Base-by-base conservation (phyloP, 2,113 vertebrate genomes). In the Leptobrachium leishanense region DNA sequence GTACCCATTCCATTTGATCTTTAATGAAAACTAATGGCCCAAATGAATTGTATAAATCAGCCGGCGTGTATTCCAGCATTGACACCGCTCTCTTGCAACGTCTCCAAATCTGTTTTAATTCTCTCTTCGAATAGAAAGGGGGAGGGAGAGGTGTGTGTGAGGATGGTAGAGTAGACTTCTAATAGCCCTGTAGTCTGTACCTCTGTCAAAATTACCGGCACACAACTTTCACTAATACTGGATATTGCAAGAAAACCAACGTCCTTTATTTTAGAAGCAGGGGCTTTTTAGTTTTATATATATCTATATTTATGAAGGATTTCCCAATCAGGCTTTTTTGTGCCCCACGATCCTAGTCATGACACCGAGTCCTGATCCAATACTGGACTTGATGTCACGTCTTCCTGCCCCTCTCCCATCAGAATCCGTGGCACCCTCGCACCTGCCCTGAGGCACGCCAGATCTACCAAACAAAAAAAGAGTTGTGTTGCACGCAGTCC, bases 1-100 rank as follows among this genome's bases (percentile, higher is more conserved):
- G 98, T 99, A 99, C 97, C 98, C 98, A 99, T 99, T 99, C 97
- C 96, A 99, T 99, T 99, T 99, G 97, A 99, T 99, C 96, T 99
- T 98, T 98, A 98, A 99, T 99, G 97, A 99, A 99, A 99, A 99
- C 97, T 99, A 99, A 99, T 99, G 97, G 97, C 95, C 97, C 96
- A 98, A 98, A 98, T 99, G 97, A 98, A 99, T 98, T 99, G 97
- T 98, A 96, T 99, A 99, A 99, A 99, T 98, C 98, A 98, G 94
- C 92, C 94, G 90, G 95, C 92, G 90, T 96, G 95, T 98, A 95
- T 96, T 96, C 95, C 95, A 74, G 94, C 94, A 94, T 94, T 97
- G 96, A 96, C 96, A 96, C 92, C 91, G 91, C 93, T 96, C 94
- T 94, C 92, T 91, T 90, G 85, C 89, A 88, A 90, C 93, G 94